These are phyloP conservation scores for Meriones unguiculatus DNA, from an alignment of 2,113 vertebrate species.

Conservation along the genomic window DNA sequence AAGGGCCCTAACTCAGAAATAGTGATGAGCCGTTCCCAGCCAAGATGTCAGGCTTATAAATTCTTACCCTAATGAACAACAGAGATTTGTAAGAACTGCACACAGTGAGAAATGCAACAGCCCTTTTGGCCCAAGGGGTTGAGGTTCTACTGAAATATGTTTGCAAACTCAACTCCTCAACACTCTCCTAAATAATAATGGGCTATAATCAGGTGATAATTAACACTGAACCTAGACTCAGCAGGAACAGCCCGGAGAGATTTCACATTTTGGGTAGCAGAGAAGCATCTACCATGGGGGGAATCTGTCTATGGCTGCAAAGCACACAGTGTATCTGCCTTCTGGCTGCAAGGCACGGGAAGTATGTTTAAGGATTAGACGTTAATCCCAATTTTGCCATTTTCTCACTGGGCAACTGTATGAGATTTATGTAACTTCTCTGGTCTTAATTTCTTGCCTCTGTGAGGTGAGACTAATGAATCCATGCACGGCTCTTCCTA, in stretches of 20 bases:
- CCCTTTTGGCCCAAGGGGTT: conserved; percentile 30
- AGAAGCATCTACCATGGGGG: conserved; percentile 13
- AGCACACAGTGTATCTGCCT: background rate
- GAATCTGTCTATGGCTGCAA: background rate
- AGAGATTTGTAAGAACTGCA: conserved; percentile 72
- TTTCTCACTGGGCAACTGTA: background rate
- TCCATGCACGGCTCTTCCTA: background rate
- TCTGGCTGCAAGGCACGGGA: background rate
- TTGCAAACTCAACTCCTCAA: conserved; percentile 56
- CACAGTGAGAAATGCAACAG: conserved; percentile 54
- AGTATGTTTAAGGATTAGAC: background rate
- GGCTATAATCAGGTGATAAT: conserved; percentile 64
- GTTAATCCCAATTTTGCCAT: conserved; percentile 6
- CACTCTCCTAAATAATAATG: conserved; percentile 62
- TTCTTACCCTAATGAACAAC: conserved; percentile 68
- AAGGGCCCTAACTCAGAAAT: conserved; percentile 58
- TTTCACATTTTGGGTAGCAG: conserved; percentile 40
- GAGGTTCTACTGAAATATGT: conserved; percentile 54
- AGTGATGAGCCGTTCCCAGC: conserved; percentile 2
- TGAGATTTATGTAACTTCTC: conserved; percentile 5
- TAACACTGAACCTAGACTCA: conserved; percentile 55
- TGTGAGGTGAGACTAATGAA: background rate
- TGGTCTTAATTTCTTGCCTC: conserved; percentile 26
- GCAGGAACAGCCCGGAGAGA: conserved; percentile 16
- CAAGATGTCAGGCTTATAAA: conserved; percentile 36